phyloP scores from a whole-genome alignment of 2,113 vertebrate genomes.

The Chaetops frenatus region DNA sequence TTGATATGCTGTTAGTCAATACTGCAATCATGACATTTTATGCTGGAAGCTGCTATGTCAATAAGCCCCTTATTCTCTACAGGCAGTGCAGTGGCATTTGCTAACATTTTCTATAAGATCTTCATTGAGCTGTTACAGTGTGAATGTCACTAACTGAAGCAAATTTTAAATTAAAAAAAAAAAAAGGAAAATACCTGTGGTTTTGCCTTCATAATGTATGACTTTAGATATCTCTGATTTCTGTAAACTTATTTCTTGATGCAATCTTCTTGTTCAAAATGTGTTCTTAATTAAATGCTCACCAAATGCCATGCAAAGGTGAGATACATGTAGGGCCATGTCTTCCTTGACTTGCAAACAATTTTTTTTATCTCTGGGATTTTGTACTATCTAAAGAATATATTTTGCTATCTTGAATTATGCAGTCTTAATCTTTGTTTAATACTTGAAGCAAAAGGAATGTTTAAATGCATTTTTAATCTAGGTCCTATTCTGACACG shows the following conservation, averaged over 20 bases:
- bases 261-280: background rate
- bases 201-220: background rate
- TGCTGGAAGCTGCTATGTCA: slow-evolving; percentile 24
- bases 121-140: background rate
- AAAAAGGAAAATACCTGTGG: background rate
- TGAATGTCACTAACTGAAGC: slow-evolving; percentile 21
- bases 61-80: slow-evolving; percentile 45
- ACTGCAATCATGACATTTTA: slow-evolving; percentile 54
- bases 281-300: background rate
- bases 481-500: background rate
- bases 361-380: background rate
- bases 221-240: background rate
- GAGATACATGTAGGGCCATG: background rate
- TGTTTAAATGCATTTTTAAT: background rate
- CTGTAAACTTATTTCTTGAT: background rate
- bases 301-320: background rate
- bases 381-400: background rate
- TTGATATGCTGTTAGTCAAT: slow-evolving; percentile 50
- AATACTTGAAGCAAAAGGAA: background rate
- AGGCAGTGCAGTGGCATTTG: slow-evolving; percentile 44
- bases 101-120: slow-evolving; percentile 7
- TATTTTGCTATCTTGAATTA: background rate
- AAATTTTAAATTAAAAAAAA: background rate
- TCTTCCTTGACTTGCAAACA: background rate
- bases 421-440: background rate